These are phyloP conservation scores for Mirounga angustirostris DNA, from an alignment of 2,113 vertebrate genomes.

Conservation along the genomic window DNA sequence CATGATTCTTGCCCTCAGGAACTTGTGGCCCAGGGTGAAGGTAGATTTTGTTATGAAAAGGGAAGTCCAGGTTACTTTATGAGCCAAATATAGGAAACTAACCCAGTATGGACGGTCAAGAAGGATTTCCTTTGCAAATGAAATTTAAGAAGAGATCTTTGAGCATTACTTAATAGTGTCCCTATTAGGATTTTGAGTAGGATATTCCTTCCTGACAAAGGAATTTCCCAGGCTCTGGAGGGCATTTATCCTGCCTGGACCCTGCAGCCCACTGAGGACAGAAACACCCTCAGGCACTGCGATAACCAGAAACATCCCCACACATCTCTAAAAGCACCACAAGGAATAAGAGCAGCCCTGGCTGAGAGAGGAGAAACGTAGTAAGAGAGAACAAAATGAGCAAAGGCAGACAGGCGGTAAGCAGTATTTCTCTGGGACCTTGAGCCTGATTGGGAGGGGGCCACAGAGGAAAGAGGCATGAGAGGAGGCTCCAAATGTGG, in stretches of 20 bases:
- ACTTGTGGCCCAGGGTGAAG: not conserved
- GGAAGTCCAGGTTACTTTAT: not conserved
- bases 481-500: not conserved
- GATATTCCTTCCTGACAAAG: not conserved
- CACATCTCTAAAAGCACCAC: not conserved
- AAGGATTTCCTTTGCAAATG: conserved; percentile 14
- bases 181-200: not conserved
- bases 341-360: not conserved
- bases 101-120: not conserved
- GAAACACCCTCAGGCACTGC: not conserved
- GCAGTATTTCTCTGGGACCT: not conserved
- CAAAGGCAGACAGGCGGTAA: not conserved
- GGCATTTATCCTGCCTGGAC: not conserved
- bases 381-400: not conserved
- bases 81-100: not conserved
- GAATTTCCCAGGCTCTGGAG: not conserved
- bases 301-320: not conserved
- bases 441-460: not conserved
- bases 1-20: not conserved
- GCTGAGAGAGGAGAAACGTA: not conserved
- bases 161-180: not conserved
- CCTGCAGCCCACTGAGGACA: not conserved
- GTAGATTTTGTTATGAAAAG: not conserved
- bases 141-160: conserved; percentile 1
- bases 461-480: not conserved